Evolutionary conservation across 2,797 vertebrate species (phyloP).

Genomic region (Acanthiza pusilla): DNA sequence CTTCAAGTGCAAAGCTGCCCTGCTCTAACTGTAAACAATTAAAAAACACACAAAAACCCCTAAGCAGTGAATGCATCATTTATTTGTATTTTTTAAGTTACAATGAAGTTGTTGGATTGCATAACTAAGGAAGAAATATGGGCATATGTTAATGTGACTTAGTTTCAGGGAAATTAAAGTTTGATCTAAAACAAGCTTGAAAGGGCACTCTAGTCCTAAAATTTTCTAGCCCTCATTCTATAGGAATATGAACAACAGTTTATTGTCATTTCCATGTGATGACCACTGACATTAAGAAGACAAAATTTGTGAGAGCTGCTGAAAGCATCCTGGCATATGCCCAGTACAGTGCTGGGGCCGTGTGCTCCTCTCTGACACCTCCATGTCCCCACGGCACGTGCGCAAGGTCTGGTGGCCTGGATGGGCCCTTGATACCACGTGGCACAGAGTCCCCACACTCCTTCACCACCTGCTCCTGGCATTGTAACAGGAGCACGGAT

Average conservation of each 20-base stretch:
- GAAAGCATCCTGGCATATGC: accelerated
- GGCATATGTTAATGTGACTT: not conserved
- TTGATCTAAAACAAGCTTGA: not conserved
- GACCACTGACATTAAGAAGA: not conserved
- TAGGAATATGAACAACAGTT: not conserved
- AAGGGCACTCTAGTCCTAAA: not conserved
- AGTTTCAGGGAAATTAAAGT: not conserved
- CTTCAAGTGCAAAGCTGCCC: not conserved
- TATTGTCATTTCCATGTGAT: not conserved
- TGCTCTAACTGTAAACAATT: not conserved
- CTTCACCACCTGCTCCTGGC: conserved; percentile 6
- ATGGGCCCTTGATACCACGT: not conserved
- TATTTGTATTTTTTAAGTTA: not conserved
- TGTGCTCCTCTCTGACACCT: not conserved
- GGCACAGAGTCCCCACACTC: not conserved
- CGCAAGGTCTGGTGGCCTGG: not conserved
- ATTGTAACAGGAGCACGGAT: not conserved
- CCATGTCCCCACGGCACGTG: accelerated
- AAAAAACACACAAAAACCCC: not conserved
- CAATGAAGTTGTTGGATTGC: not conserved
- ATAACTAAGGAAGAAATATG: not conserved
- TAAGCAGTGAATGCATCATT: not conserved
- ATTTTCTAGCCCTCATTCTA: not conserved
- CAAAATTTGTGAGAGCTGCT: not conserved
- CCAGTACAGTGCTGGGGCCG: accelerated